Percentiles rank a stretch among this genome's conserved stretches.
Conservation (phyloP, 2,888 invertebrate species). For the Caenorhabditis doughertyi region DNA sequence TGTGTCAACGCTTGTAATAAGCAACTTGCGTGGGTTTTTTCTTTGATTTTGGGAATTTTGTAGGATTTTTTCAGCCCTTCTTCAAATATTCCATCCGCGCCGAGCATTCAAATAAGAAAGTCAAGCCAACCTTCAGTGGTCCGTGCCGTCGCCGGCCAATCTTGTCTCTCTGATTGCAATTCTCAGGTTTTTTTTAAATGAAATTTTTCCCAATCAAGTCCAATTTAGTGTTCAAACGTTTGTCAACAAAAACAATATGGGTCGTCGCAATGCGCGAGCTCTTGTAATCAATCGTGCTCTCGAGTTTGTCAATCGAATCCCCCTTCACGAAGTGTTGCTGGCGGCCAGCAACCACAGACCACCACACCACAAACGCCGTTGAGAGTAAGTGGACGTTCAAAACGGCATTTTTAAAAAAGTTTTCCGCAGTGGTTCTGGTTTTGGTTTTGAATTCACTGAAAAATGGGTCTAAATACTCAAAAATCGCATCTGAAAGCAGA, state of each 20-base stretch:
- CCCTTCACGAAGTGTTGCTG: conserved; percentile 8
- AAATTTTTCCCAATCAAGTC: neutral
- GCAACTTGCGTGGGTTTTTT: conserved; percentile 41
- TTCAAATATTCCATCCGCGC: too few relatives aligned
- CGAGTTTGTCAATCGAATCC: conserved; percentile 63
- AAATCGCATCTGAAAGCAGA: too few relatives aligned
- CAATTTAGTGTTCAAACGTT: conserved; percentile 59
- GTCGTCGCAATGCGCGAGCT: conserved; percentile 57
- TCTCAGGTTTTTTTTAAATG: conserved; percentile 29
- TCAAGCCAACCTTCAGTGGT: conserved; percentile 42
- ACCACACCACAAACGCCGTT: conserved; percentile 49
- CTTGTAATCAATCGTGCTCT: conserved; percentile 65
- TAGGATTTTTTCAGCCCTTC: neutral
- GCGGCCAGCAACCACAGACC: conserved; percentile 4
- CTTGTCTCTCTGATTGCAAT: conserved; percentile 53
- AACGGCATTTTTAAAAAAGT: neutral
- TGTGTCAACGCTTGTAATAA: conserved; percentile 64
- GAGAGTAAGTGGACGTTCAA: conserved; percentile 41
- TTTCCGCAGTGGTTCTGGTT: neutral
- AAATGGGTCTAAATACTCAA: too few relatives aligned
- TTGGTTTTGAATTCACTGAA: too few relatives aligned
- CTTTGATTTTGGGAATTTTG: conserved; percentile 2
- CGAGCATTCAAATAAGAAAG: too few relatives aligned
- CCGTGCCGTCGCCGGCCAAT: conserved; percentile 53
- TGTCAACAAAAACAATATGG: conserved; percentile 64